These are phyloP conservation scores for Beroe forskalii DNA, from an alignment of 37 sponge, comb jelly and placozoan genomes.

Conservation along the genomic window DNA sequence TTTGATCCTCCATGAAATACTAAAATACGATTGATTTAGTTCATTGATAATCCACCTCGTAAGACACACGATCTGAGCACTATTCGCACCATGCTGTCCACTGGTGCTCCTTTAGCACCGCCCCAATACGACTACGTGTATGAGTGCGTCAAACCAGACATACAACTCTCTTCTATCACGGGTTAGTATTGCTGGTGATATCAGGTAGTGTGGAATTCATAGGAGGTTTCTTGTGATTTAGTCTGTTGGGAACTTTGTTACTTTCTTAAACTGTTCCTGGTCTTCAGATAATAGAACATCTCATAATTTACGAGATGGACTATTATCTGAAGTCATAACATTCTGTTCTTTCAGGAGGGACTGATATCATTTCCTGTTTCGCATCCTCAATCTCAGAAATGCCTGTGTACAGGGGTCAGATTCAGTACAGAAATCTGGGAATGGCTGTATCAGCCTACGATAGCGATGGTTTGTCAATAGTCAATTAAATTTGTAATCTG, in stretches of 20 bases:
- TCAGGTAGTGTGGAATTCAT: not conserved
- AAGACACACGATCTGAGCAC: slow-evolving; percentile 82
- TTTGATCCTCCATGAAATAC: no score
- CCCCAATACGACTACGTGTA: slow-evolving; percentile 94
- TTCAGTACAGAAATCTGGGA: slow-evolving; percentile 90
- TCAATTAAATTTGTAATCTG: not conserved
- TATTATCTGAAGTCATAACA: no score
- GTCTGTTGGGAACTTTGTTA: no score
- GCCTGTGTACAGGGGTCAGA: slow-evolving; percentile 90
- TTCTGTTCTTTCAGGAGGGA: no score
- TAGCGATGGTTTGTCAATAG: slow-evolving; percentile 39
- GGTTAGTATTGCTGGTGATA: slow-evolving; percentile 65
- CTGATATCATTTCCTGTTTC: slow-evolving; percentile 98
- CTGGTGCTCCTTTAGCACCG: slow-evolving; percentile 92
- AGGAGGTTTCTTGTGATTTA: no score
- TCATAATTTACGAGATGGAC: no score
- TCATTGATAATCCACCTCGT: not conserved
- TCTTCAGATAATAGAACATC: no score
- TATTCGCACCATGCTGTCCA: slow-evolving; percentile 91
- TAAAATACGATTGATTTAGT: no score
- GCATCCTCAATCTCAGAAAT: slow-evolving; percentile 83
- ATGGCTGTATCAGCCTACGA: slow-evolving; percentile 92
- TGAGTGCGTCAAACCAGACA: slow-evolving; percentile 77
- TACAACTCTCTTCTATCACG: slow-evolving; percentile 89
- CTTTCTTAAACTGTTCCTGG: no score